A percentile compares a stretch with the other conserved stretches of the same genome.
Evolutionary conservation across 1,140 invertebrate genomes (phyloP).

Genomic region (Elymnias hypermnestra): DNA sequence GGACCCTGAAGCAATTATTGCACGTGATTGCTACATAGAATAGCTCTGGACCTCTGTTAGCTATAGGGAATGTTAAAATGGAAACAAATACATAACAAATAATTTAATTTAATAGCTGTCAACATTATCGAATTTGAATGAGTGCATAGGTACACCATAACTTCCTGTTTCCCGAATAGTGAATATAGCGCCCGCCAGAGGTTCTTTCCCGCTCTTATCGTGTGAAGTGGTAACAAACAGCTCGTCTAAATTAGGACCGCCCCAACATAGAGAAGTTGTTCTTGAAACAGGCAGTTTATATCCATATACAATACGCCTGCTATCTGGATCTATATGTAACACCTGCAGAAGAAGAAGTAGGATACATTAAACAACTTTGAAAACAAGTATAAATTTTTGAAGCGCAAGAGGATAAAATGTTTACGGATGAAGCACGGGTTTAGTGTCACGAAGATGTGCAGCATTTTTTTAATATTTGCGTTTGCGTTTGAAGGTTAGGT

Average conservation of each 20-base stretch:
- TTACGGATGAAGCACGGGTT: too few species aligned
- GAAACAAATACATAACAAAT: too few species aligned
- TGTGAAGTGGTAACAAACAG: conserved; percentile 54
- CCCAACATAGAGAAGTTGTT: conserved; percentile 51
- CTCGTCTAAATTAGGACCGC: conserved; percentile 49
- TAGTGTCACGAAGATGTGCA: too few species aligned
- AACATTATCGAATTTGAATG: conserved; percentile 42
- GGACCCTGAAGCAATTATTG: too few species aligned
- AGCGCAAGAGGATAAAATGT: too few species aligned
- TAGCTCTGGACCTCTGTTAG: too few species aligned
- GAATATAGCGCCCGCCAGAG: conserved; percentile 46
- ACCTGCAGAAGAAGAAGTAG: conserved; percentile 34
- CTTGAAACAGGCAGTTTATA: conserved; percentile 49
- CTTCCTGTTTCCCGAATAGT: conserved; percentile 46
- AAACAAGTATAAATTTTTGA: too few species aligned
- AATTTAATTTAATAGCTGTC: conserved; percentile 47
- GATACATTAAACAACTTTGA: too few species aligned
- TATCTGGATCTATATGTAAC: conserved; percentile 47
- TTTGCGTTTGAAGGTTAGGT: too few species aligned
- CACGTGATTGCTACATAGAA: too few species aligned
- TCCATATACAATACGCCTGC: conserved; percentile 32
- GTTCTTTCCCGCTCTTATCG: conserved; percentile 21
- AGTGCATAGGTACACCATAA: conserved; percentile 26
- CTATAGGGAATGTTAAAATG: too few species aligned
- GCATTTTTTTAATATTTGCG: too few species aligned